A percentile compares a stretch with the other conserved stretches of the same genome.
These are phyloP conservation scores for Amblyteles armatorius DNA, from an alignment of 2,888 invertebrate species.

Conservation along the genomic window DNA sequence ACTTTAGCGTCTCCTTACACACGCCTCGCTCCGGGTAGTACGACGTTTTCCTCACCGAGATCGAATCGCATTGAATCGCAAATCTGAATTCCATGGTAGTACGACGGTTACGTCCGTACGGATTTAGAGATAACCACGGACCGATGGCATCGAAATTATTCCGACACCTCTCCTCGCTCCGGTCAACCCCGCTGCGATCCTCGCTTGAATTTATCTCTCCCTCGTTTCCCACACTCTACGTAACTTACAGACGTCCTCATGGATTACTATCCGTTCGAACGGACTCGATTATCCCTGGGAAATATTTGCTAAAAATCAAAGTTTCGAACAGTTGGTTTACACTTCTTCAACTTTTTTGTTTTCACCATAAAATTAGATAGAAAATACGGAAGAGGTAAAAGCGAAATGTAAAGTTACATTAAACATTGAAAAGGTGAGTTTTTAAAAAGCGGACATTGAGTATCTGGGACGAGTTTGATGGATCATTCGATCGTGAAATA, in stretches of 20 bases:
- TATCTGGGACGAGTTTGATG: neutral
- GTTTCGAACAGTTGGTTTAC: neutral
- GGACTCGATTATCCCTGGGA: slow-evolving; percentile 24
- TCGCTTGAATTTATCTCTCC: slow-evolving; percentile 41
- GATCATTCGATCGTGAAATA: neutral
- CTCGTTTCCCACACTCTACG: slow-evolving; percentile 18
- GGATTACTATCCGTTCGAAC: slow-evolving; percentile 37
- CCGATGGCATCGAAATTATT: slow-evolving; percentile 46
- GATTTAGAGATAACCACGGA: slow-evolving; percentile 51
- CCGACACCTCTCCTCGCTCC: slow-evolving; percentile 25
- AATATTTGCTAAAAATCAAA: slow-evolving; percentile 29
- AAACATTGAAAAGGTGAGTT: neutral
- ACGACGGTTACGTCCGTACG: slow-evolving; percentile 34
- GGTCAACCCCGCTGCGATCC: neutral
- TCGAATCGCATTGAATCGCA: slow-evolving; percentile 58
- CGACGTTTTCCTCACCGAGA: slow-evolving; percentile 22
- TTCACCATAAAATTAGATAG: neutral
- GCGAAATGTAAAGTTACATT: neutral
- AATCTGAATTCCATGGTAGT: slow-evolving; percentile 47
- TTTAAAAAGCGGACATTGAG: neutral
- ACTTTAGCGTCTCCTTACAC: slow-evolving; percentile 44
- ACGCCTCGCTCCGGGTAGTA: slow-evolving; percentile 20
- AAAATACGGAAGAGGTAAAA: neutral
- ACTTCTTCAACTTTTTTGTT: neutral
- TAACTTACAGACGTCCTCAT: slow-evolving; percentile 28